phyloP scores from a whole-genome alignment of 1,140 invertebrate species.

The Eumaeus atala region DNA sequence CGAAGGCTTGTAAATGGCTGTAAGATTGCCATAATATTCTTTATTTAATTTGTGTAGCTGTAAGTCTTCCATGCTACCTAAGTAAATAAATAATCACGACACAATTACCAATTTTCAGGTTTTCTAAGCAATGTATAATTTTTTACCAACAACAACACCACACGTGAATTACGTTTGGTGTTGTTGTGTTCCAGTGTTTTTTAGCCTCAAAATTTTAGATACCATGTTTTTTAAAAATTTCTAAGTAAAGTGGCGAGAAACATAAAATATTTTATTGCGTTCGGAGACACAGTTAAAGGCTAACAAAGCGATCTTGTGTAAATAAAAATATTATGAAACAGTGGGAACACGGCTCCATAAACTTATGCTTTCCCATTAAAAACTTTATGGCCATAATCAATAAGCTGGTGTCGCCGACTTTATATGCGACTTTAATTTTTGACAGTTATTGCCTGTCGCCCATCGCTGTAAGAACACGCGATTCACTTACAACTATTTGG shows the following conservation, averaged over 20 bases:
- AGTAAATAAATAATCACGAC: too few species aligned
- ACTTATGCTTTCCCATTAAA: slow-evolving; percentile 43
- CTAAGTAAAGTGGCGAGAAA: slow-evolving; percentile 9
- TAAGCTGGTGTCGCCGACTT: slow-evolving; percentile 45
- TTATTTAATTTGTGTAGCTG: too few species aligned
- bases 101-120: too few species aligned
- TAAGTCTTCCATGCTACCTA: too few species aligned
- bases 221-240: neutral
- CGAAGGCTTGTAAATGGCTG: too few species aligned
- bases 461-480: neutral
- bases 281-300: slow-evolving; percentile 46
- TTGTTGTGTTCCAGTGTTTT: too few species aligned
- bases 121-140: too few species aligned
- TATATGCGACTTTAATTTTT: slow-evolving; percentile 47
- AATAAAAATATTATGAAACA: slow-evolving; percentile 49
- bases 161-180: too few species aligned
- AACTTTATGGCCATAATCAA: slow-evolving; percentile 55
- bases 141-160: too few species aligned
- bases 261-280: slow-evolving; percentile 39
- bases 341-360: slow-evolving; percentile 36
- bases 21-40: too few species aligned
- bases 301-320: slow-evolving; percentile 47
- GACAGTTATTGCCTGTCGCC: slow-evolving; percentile 40
- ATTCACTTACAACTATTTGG: neutral
- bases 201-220: too few species aligned